phyloP scores from a whole-genome alignment of 2,797 vertebrate species.

The Cyclura pinguis region DNA sequence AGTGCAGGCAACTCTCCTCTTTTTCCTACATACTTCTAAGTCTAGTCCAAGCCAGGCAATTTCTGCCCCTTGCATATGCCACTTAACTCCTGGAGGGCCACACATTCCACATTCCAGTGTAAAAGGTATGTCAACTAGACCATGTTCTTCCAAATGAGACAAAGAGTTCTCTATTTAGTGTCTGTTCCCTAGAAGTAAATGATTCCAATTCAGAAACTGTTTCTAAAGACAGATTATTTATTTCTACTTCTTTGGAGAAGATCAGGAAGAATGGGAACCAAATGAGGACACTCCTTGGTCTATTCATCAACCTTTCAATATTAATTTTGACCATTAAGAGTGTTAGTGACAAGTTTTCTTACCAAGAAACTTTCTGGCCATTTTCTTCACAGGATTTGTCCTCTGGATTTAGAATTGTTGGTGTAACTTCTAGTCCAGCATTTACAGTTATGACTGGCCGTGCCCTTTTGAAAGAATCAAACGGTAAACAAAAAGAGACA shows the following conservation, averaged over 20 bases:
- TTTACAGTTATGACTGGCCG: conserved; percentile 94
- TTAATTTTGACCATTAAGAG: neutral
- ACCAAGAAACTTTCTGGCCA: conserved; percentile 88
- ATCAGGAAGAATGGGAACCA: no score
- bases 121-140: neutral
- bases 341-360: conserved; percentile 65
- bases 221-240: neutral
- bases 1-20: neutral
- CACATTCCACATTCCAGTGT: no score
- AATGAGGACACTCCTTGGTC: neutral
- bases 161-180: neutral
- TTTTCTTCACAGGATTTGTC: conserved; percentile 84
- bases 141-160: neutral
- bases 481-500: neutral
- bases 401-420: conserved; percentile 93
- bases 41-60: neutral
- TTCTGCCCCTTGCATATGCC: no score
- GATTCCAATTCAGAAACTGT: neutral
- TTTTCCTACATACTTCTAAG: neutral
- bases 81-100: no score
- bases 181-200: neutral
- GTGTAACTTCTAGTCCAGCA: conserved; percentile 89
- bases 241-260: neutral
- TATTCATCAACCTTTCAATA: neutral
- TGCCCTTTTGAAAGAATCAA: conserved; percentile 80